Evolutionary conservation across 2,113 vertebrate species (phyloP), one percentile per base, ranked within the genome.

Genomic region (Brachyistius frenatus): DNA sequence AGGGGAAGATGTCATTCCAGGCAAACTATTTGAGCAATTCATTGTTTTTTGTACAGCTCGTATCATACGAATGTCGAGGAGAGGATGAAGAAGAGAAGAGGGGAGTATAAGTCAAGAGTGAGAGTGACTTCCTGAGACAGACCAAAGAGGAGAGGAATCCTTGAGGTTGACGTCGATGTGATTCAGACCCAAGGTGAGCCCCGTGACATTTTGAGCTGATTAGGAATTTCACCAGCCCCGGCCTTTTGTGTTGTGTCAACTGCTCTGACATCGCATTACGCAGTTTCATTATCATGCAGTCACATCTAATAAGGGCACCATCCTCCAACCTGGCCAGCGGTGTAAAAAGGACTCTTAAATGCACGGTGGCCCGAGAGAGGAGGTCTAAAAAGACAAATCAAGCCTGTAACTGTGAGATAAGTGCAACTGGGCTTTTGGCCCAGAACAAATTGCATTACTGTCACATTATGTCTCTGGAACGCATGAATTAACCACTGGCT

Each of bases 161-260:
- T 89, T 90, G 84, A 86, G 78, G 73, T 56, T 77, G 88, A 86
- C 83, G 58, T 80, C 58, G 36, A 76, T 71, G 80, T 88, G 88
- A 89, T 83, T 87, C 84, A 79, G 86, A 88, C 80, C 86, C 88
- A 81, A 91, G 89, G 89, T 91, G 90, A 93, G 88, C 70, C 84
- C 74, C 68, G 78, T 94, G 93, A 92, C 92, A 93, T 92, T 92
- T 92, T 83, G 87, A 92, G 92, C 91, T 91, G 93, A 92, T 94
- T 93, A 92, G 86, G 89, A 94, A 85, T 90, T 93, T 91, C 81
- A 76, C 79, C 78, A 84, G 87, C 87, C 77, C 74, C 91, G 86
- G 89, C 90, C 90, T 82, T 90, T 91, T 88, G 88, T 92, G 86
- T 88, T 53, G 79, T 89, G 93, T 93, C 89, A 93, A 93, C 88